Evolutionary conservation across 2,113 vertebrate species (phyloP).

Genomic region (Alexandromys fortis): DNA sequence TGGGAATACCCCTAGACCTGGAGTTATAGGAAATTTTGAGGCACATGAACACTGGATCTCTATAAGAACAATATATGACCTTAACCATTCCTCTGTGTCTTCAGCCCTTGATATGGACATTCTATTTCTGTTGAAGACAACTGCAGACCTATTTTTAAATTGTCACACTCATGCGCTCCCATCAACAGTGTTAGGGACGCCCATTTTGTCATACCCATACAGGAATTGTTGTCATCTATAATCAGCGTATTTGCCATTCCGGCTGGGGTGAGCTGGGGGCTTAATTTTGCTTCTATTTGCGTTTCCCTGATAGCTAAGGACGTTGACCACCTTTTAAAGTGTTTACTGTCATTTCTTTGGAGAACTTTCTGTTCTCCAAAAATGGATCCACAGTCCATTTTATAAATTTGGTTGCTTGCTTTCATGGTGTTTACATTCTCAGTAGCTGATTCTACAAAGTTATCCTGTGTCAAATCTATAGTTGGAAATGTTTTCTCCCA

Average conservation of each 20-base stretch:
- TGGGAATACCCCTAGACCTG: background rate
- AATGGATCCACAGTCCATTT: background rate
- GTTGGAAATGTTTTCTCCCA: too few relatives aligned
- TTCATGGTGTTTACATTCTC: too few relatives aligned
- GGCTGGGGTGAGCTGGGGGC: background rate
- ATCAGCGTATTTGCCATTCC: background rate
- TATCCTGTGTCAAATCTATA: too few relatives aligned
- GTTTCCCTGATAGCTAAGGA: background rate
- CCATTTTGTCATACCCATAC: background rate
- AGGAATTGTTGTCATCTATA: background rate
- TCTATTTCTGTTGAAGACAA: background rate
- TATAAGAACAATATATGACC: background rate
- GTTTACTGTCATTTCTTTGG: background rate
- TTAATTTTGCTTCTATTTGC: background rate
- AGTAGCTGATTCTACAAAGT: too few relatives aligned
- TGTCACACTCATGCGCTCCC: background rate
- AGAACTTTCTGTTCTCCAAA: background rate
- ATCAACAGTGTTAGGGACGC: background rate
- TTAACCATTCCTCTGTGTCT: background rate
- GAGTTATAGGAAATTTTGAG: background rate
- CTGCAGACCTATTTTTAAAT: background rate
- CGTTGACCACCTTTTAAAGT: background rate
- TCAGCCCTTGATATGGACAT: background rate
- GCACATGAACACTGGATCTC: background rate
- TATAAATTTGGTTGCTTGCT: too few relatives aligned